Base-by-base conservation (phyloP, 2,888 invertebrate genomes). In the Salticus scenicus region DNA sequence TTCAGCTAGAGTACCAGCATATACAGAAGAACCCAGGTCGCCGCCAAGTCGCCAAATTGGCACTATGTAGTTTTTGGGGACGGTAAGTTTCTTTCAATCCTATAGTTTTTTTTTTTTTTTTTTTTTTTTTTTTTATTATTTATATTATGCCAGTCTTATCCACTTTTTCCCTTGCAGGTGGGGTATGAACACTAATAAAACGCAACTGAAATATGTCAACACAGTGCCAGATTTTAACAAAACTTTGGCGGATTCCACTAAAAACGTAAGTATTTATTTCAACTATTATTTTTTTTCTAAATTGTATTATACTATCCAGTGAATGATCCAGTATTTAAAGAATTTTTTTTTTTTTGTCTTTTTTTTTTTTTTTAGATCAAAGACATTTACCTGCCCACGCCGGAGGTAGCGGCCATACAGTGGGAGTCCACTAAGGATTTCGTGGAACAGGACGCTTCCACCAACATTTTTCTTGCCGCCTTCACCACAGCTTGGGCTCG, bases 181-280 rank as follows among this genome's bases (percentile, higher is more conserved):
- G 37, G 74, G 81, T 1, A 81, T 74, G 81, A 74, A 73, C 30
- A n/a, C 42, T 0, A 74, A 69, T 17, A 69, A 81, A 28, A 27
- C 0, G 14, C 28, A 69, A 10, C 27, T 74, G 28, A 67, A 27
- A 2, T 81, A 41, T 27, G 41, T 75, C 10, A 5, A 8, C 14
- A 47, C 47, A 14, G 47, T 74, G 24, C 41, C 37, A n/a, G 51
- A 24, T 0, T 74, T 81, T n/a, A 81, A 81, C 30, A 67, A 74
- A 27, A 24, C 69, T 4, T 8, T 81, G 27, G 31, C 51, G 8
- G 70, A 74, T 30, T 12, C 20, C 5, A 69, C 51, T 2, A 74
- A 64, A 69, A 30, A 81, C 28, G 74, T 74, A 81, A 57, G 71
- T 63, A 14, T 64, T 17, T 57, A n/a, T n/a, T n/a, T n/a, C n/a